Conservation (phyloP, 2,113 vertebrate genomes). For the Bagarius yarrelli region DNA sequence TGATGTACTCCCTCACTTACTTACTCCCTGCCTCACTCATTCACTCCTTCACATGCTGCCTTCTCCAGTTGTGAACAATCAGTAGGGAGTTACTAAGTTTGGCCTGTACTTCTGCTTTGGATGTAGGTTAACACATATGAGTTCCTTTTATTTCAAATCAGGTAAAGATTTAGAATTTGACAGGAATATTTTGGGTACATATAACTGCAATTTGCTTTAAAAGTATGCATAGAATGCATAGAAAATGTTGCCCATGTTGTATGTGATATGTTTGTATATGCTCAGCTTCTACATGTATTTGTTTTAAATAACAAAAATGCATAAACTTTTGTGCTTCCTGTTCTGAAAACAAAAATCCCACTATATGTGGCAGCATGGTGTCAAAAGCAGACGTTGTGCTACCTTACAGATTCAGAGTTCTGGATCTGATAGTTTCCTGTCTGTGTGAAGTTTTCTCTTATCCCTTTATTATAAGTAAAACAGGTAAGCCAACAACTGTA, state of each 20-base stretch:
- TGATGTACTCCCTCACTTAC: too few relatives aligned
- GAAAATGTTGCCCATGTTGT: background rate
- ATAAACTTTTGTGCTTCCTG: background rate
- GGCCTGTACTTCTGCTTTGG: background rate
- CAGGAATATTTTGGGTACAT: background rate
- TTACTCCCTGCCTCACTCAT: too few relatives aligned
- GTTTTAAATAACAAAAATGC: background rate
- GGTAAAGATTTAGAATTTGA: constrained; percentile 5
- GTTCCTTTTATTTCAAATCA: constrained; percentile 16
- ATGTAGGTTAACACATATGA: constrained; percentile 9
- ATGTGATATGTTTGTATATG: background rate
- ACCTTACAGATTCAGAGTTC: background rate
- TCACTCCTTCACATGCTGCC: background rate
- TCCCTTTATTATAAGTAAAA: background rate
- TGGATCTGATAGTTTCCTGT: background rate
- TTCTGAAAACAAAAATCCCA: background rate
- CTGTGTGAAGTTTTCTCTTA: background rate
- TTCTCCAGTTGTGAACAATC: constrained; percentile 23
- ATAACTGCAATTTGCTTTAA: background rate
- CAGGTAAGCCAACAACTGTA: background rate
- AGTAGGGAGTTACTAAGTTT: constrained; percentile 24
- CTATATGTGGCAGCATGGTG: background rate
- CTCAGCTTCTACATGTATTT: too few relatives aligned
- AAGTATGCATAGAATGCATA: too few relatives aligned
- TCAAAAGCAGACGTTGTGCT: background rate